Base-by-base conservation (phyloP, 2,113 vertebrate genomes). In the Scytalopus superciliaris region DNA sequence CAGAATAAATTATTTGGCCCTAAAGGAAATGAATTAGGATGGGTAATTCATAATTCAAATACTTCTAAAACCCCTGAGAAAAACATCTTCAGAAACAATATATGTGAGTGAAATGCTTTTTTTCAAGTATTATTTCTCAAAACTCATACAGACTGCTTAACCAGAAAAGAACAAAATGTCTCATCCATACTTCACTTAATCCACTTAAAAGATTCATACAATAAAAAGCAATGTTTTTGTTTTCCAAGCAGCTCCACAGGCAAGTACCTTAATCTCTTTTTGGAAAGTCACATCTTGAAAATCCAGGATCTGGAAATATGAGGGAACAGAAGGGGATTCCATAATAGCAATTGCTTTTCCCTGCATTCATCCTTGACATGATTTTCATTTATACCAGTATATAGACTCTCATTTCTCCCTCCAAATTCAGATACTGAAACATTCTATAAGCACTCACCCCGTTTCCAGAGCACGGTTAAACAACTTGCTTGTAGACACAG, bases 31-130 rank as follows among this genome's bases (percentile, higher is more conserved):
- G 0, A 86, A 84, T 86, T 81, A 88, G 17, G 13, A 25, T 56
- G 35, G 59, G 75, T 78, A 88, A 87, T 75, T 92, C 80, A 73
- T 72, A 91, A 91, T 74, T 57, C n/a, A 62, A 87, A 90, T 59
- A 78, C 7, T 19, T 80, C 47, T 77, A 72, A 49, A 88, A 64
- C 12, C 16, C 47, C 40, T 40, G 47, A 85, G 57, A 66, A 87
- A 89, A 91, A 70, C n/a, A 92, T 49, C 40, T 76, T 42, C 77
- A 50, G 73, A 81, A 42, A 64, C 45, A 62, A 68, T 56, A n/a
- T 0, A 0, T 19, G 28, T 42, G 37, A 91, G 23, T 62, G 67
- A 70, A 90, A 88, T 52, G 53, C 24, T 14, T 66, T 87, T 81
- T 84, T 89, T 49, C 55, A 94, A 83, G 14, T 17, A 47, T n/a